Evolutionary conservation across 2,113 vertebrate genomes (phyloP).

Genomic region (Sprattus sprattus): DNA sequence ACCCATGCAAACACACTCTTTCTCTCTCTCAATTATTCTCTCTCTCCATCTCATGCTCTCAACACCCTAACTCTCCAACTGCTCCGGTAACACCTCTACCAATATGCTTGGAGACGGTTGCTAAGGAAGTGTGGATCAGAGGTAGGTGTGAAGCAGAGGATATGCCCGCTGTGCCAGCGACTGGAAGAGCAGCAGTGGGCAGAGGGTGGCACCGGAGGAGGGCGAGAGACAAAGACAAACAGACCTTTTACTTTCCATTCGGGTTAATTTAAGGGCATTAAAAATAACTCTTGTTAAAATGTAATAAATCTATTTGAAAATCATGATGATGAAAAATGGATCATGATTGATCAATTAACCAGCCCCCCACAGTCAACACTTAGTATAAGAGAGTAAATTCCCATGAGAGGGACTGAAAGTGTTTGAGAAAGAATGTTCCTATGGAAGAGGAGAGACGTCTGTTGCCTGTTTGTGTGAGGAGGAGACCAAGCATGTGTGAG

Average conservation of each 20-base stretch:
- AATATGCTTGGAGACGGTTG: constrained; percentile 21
- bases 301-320: no score
- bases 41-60: no score
- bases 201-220: constrained; percentile 4
- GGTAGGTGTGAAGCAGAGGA: constrained; percentile 35
- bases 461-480: no score
- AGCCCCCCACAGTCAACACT: no score
- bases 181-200: constrained; percentile 6
- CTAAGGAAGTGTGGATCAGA: constrained; percentile 33
- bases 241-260: not conserved
- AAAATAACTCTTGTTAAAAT: no score
- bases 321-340: no score
- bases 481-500: no score
- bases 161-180: constrained; percentile 21
- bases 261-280: no score
- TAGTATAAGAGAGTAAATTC: no score
- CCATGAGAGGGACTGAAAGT: not conserved
- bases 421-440: no score
- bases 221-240: not conserved
- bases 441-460: no score
- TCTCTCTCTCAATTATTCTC: not conserved
- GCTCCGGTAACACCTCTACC: not conserved
- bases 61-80: not conserved
- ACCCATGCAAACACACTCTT: not conserved
- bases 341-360: no score